These are phyloP conservation scores for Acanthurus leucopareius DNA, from an alignment of 2,797 vertebrate species.

Conservation along the genomic window DNA sequence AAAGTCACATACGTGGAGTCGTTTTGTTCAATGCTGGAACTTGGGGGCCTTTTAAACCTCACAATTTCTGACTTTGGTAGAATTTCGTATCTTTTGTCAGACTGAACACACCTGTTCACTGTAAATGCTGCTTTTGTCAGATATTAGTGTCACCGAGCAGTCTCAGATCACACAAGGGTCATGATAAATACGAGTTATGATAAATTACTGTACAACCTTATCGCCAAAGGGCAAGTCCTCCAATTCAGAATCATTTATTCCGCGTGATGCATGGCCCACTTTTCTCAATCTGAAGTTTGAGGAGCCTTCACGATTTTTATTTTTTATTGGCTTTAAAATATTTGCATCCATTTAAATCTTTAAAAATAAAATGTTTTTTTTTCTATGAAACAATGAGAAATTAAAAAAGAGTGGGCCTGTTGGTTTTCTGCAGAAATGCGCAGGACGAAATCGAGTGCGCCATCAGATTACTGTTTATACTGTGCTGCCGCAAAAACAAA, in stretches of 20 bases:
- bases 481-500: not conserved
- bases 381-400: not conserved
- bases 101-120: constrained; percentile 51
- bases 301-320: not conserved
- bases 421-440: not conserved
- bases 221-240: constrained; percentile 90
- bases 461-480: constrained; percentile 38
- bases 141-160: constrained; percentile 13
- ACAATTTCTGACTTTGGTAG: not conserved
- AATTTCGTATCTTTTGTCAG: not conserved
- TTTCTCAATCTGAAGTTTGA: constrained; percentile 19
- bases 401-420: not conserved
- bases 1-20: not conserved
- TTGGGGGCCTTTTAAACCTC: constrained; percentile 12
- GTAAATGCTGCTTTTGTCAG: not conserved
- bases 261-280: constrained; percentile 85
- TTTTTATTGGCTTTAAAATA: no score
- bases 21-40: constrained; percentile 14
- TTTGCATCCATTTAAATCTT: not conserved
- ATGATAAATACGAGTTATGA: constrained; percentile 84
- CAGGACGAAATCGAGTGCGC: constrained; percentile 3
- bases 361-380: no score
- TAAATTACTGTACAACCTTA: constrained; percentile 84
- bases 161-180: constrained; percentile 33
- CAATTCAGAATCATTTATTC: constrained; percentile 92